These are phyloP conservation scores for Aulostomus chinensis DNA, from an alignment of 2,797 vertebrate genomes.

Conservation along the genomic window DNA sequence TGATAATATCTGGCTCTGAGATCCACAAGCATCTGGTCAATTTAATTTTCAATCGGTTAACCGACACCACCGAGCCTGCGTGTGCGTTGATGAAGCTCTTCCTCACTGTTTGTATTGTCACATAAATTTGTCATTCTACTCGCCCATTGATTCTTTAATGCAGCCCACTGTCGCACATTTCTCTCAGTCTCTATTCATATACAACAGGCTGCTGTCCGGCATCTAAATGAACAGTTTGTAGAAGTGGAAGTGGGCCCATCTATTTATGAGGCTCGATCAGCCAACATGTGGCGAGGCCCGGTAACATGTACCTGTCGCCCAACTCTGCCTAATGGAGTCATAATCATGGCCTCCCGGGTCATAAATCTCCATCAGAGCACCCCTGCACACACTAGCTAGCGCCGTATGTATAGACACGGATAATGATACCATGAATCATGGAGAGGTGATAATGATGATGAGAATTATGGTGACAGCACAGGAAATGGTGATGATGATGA, in stretches of 20 bases:
- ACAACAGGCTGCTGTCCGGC: constrained; percentile 39
- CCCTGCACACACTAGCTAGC: constrained; percentile 11
- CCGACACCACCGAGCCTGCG: too few species aligned
- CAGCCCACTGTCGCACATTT: not conserved
- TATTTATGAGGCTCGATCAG: constrained; percentile 20
- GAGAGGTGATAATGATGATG: constrained; percentile 34
- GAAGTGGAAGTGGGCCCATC: constrained; percentile 29
- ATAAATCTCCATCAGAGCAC: constrained; percentile 55
- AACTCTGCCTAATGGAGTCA: constrained; percentile 47
- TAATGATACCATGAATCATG: constrained; percentile 43
- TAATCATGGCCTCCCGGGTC: constrained; percentile 33
- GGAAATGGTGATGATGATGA: constrained; percentile 14
- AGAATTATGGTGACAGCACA: constrained; percentile 28
- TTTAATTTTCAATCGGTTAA: too few species aligned
- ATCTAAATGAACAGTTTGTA: constrained; percentile 34
- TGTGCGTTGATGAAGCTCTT: not conserved
- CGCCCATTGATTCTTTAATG: constrained; percentile 5
- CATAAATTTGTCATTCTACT: not conserved
- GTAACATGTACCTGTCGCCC: constrained; percentile 37
- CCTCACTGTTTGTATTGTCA: not conserved
- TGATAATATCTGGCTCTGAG: not conserved
- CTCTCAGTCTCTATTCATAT: not conserved
- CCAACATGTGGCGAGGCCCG: constrained; percentile 39
- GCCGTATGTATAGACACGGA: constrained; percentile 17
- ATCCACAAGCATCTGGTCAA: constrained; percentile 1